These are phyloP conservation scores for Hirundo rustica DNA, from an alignment of 2,797 vertebrate species.

Conservation along the genomic window DNA sequence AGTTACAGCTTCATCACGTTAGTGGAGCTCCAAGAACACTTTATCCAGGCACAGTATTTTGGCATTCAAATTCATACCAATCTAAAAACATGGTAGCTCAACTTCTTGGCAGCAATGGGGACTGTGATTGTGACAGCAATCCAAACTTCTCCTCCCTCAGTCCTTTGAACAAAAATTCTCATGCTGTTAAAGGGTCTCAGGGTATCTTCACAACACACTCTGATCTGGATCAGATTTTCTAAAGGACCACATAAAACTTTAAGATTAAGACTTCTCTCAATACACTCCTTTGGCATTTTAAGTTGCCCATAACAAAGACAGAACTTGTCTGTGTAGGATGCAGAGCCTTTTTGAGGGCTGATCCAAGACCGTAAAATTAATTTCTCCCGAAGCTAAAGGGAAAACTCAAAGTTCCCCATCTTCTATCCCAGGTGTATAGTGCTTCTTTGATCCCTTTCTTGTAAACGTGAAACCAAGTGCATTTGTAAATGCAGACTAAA, in stretches of 20 bases:
- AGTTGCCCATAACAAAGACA: neutral
- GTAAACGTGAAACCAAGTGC: neutral
- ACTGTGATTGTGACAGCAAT: neutral
- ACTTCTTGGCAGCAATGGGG: neutral
- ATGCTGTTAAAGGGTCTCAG: neutral
- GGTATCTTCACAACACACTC: neutral
- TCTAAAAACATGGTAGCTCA: neutral
- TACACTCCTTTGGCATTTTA: neutral
- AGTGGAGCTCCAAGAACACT: neutral
- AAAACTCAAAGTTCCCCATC: neutral
- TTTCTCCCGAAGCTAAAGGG: conserved; percentile 22
- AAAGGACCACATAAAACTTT: neutral
- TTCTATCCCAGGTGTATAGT: neutral
- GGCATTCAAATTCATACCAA: neutral
- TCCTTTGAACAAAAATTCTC: neutral
- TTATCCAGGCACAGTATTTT: neutral
- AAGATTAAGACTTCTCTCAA: neutral
- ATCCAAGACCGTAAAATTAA: conserved; percentile 26
- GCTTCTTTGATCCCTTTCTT: conserved; percentile 5
- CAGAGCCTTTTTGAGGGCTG: conserved; percentile 23
- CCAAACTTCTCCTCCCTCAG: neutral
- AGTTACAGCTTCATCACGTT: neutral
- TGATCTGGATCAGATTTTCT: neutral
- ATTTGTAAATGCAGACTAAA: conserved; percentile 16
- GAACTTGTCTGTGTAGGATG: neutral